A percentile compares a stretch with the other conserved stretches of the same genome.
These are phyloP conservation scores for Mustela lutreola DNA, from an alignment of 2,113 vertebrate species.

Conservation along the genomic window DNA sequence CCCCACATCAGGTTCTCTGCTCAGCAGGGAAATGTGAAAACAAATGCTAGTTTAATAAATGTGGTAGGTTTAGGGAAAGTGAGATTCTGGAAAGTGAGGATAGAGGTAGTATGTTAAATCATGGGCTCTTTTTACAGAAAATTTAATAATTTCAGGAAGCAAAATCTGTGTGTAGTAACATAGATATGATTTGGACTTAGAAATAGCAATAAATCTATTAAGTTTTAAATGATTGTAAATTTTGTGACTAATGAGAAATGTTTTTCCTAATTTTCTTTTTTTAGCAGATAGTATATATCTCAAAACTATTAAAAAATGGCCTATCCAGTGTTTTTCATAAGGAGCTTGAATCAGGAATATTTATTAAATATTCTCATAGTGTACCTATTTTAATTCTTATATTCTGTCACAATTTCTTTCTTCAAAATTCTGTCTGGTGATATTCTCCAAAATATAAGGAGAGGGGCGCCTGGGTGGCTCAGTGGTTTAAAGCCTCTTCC, in stretches of 20 bases:
- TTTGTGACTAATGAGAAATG: constrained; percentile 52
- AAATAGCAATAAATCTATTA: constrained; percentile 44
- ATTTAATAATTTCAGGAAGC: constrained; percentile 36
- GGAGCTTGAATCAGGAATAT: neutral
- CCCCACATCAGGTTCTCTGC: too few species aligned
- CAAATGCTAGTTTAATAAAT: neutral
- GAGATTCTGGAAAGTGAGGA: neutral
- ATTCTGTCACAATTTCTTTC: constrained; percentile 71
- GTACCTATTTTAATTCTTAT: constrained; percentile 73
- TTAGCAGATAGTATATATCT: neutral
- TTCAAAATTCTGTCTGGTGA: constrained; percentile 60
- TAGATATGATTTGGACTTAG: constrained; percentile 8
- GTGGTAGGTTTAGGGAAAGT: neutral
- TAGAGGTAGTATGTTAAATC: neutral
- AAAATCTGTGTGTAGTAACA: neutral
- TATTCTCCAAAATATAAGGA: constrained; percentile 64
- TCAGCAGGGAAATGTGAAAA: neutral
- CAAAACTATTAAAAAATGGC: constrained; percentile 35
- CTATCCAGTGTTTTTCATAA: neutral
- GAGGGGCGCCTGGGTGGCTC: neutral
- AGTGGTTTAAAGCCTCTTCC: too few species aligned
- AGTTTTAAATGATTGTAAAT: neutral
- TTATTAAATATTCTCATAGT: constrained; percentile 59
- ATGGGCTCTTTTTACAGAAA: constrained; percentile 30
- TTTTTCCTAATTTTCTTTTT: neutral